Percentiles rank a stretch among this genome's conserved stretches.
These are phyloP conservation scores for Aphidius ervi DNA, from an alignment of 1,140 invertebrate species.

Conservation along the genomic window DNA sequence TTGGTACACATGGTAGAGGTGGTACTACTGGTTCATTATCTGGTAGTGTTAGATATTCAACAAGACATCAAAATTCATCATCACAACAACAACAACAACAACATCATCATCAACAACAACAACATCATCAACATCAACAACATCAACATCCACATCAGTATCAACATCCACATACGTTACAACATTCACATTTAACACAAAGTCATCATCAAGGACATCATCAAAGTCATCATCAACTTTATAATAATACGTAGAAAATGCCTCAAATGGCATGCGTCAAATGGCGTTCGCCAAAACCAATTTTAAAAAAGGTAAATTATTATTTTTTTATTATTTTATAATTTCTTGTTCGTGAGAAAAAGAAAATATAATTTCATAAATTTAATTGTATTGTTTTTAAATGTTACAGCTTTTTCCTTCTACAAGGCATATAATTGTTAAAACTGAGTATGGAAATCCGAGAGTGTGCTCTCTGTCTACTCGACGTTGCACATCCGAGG, in stretches of 20 bases:
- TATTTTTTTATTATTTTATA: neutral
- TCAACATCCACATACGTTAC: constrained; percentile 34
- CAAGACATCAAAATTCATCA: constrained; percentile 36
- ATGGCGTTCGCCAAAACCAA: constrained; percentile 26
- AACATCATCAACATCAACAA: constrained; percentile 31
- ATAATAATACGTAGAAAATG: constrained; percentile 39
- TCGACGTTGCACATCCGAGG: constrained; percentile 22
- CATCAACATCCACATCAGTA: constrained; percentile 33
- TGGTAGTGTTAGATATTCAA: constrained; percentile 46
- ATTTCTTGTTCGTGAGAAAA: too few relatives aligned
- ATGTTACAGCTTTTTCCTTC: constrained; percentile 23
- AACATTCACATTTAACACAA: constrained; percentile 35
- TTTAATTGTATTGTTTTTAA: constrained; percentile 8
- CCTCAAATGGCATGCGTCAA: constrained; percentile 26
- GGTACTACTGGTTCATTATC: constrained; percentile 42
- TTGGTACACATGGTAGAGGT: constrained; percentile 44
- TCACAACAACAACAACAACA: constrained; percentile 29
- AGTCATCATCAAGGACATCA: constrained; percentile 35
- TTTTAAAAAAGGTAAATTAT: constrained; percentile 26
- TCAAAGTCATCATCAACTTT: constrained; percentile 40
- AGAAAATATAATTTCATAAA: neutral
- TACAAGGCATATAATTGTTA: constrained; percentile 26
- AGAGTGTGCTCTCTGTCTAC: constrained; percentile 18
- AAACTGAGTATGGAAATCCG: constrained; percentile 21
- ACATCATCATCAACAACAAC: constrained; percentile 30